A percentile compares a stretch with the other conserved stretches of the same genome.
These are phyloP conservation scores for Napeogenes sylphis DNA, from an alignment of 2,888 invertebrate genomes.

Conservation along the genomic window DNA sequence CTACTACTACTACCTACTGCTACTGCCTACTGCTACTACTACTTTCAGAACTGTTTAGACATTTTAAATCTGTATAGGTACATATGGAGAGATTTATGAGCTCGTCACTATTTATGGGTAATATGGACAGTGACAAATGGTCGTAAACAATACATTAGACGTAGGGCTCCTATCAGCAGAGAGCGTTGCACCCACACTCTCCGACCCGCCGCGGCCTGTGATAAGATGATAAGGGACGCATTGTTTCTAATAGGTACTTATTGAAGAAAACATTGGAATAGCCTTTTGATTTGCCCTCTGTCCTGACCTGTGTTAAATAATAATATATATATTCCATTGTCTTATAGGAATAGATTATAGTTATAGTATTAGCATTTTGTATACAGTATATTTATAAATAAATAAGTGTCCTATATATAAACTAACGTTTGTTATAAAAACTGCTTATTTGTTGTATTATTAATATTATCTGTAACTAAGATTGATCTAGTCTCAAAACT, in stretches of 20 bases:
- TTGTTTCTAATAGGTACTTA: slow-evolving; percentile 42
- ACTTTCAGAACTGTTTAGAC: too few species aligned
- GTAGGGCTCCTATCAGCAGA: slow-evolving; percentile 51
- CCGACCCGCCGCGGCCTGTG: slow-evolving; percentile 46
- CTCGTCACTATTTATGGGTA: slow-evolving; percentile 64
- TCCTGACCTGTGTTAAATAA: not conserved
- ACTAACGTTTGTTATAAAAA: too few species aligned
- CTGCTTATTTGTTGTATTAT: slow-evolving; percentile 15
- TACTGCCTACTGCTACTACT: too few species aligned
- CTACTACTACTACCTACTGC: too few species aligned
- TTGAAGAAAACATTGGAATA: slow-evolving; percentile 30
- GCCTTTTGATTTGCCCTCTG: slow-evolving; percentile 5
- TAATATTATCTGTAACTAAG: slow-evolving; percentile 20
- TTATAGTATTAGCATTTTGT: too few species aligned
- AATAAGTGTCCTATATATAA: too few species aligned
- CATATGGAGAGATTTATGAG: slow-evolving; percentile 45
- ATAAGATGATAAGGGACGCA: slow-evolving; percentile 43
- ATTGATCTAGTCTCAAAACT: not conserved
- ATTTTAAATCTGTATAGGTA: not conserved
- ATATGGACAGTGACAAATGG: slow-evolving; percentile 52
- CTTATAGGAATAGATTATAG: too few species aligned
- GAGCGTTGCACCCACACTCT: slow-evolving; percentile 65
- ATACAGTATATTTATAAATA: too few species aligned
- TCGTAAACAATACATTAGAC: slow-evolving; percentile 67
- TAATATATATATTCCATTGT: not conserved